A percentile compares a stretch with the other conserved stretches of the same genome.
Evolutionary conservation across 2,888 invertebrate genomes (phyloP).

Genomic region (Saturnia pavonia): DNA sequence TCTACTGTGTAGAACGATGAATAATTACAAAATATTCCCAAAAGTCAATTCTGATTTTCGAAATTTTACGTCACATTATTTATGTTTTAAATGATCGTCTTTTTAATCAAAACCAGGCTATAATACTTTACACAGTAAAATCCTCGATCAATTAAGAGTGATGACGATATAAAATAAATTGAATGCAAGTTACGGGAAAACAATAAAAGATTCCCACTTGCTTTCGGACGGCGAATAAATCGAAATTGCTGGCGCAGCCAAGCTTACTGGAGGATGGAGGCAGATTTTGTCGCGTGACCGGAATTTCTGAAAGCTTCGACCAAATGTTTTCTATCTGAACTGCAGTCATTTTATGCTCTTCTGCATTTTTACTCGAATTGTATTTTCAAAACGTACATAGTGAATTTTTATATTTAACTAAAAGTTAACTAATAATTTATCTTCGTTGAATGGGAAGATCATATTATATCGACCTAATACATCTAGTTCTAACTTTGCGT

Average conservation of each 20-base stretch:
- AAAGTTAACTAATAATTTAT: too few relatives aligned
- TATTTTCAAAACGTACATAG: too few relatives aligned
- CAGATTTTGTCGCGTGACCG: constrained; percentile 62
- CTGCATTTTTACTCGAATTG: constrained; percentile 59
- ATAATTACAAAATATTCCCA: too few relatives aligned
- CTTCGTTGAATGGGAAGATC: too few relatives aligned
- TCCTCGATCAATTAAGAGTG: background rate
- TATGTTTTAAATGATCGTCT: too few relatives aligned
- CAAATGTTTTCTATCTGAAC: constrained; percentile 40
- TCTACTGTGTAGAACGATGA: too few relatives aligned
- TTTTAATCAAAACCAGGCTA: background rate
- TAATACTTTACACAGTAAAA: background rate
- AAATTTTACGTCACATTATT: too few relatives aligned
- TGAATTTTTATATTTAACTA: too few relatives aligned
- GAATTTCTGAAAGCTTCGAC: constrained; percentile 57
- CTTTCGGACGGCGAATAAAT: constrained; percentile 52
- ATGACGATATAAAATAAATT: background rate
- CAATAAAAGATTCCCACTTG: constrained; percentile 18
- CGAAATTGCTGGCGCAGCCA: constrained; percentile 52
- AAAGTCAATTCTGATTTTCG: too few relatives aligned
- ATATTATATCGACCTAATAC: too few relatives aligned
- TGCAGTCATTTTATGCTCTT: constrained; percentile 68
- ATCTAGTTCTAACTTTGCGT: too few relatives aligned
- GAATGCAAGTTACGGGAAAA: constrained; percentile 17
- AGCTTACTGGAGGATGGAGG: constrained; percentile 55